These are phyloP conservation scores for Engystomops pustulosus DNA, from an alignment of 2,113 vertebrate genomes.

Conservation along the genomic window DNA sequence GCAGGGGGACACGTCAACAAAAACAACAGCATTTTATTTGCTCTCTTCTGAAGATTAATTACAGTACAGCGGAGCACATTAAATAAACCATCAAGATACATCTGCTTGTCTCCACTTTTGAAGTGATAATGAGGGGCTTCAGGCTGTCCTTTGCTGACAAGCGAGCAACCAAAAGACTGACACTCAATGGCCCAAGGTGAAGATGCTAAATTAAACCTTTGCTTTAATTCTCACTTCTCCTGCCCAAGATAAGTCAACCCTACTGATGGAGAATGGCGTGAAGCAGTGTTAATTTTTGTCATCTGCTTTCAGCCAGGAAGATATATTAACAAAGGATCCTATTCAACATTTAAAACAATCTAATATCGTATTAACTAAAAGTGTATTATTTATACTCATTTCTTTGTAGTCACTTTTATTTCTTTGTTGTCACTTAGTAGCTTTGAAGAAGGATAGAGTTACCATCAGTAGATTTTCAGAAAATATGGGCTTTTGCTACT, in stretches of 20 bases:
- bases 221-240: conserved; percentile 36
- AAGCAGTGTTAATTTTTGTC: conserved; percentile 22
- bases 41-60: conserved; percentile 47
- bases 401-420: neutral
- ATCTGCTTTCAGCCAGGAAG: conserved; percentile 6
- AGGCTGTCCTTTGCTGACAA: conserved; percentile 51
- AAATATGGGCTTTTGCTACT: neutral
- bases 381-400: neutral
- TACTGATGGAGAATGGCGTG: conserved; percentile 14
- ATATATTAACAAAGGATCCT: conserved; percentile 17
- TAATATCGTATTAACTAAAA: conserved; percentile 18
- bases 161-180: conserved; percentile 39
- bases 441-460: conserved; percentile 24
- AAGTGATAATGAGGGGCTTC: conserved; percentile 51
- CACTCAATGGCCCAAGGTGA: conserved; percentile 57
- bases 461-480: neutral
- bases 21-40: conserved; percentile 29
- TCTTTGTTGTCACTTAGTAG: neutral
- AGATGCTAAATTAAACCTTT: conserved; percentile 47
- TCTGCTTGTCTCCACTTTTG: conserved; percentile 46
- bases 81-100: conserved; percentile 46
- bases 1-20: conserved; percentile 1
- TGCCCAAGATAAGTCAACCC: conserved; percentile 20
- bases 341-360: conserved; percentile 23
- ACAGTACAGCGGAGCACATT: conserved; percentile 46